Percentiles rank a stretch among this genome's conserved stretches.
These are phyloP conservation scores for Microcebus ravelobensis DNA, from an alignment of 2,113 vertebrate species.

Conservation along the genomic window DNA sequence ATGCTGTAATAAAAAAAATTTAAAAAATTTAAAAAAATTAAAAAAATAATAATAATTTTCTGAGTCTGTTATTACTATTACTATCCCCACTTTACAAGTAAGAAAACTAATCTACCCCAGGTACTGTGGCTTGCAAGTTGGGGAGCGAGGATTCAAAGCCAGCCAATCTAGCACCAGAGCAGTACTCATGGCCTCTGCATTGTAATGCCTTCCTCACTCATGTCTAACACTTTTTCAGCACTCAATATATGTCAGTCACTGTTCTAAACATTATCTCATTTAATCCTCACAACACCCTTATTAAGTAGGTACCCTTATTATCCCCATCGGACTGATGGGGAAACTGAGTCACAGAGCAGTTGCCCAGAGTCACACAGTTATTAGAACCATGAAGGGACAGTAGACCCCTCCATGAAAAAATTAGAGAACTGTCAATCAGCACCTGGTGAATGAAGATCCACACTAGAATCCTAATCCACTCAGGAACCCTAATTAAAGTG, in stretches of 20 bases:
- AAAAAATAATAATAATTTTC: not conserved
- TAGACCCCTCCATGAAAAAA: not conserved
- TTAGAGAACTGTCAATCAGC: not conserved
- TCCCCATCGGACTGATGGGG: not conserved
- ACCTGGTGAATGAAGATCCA: not conserved
- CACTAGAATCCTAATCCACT: not conserved
- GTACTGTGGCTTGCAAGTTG: not conserved
- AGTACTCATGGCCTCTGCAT: not conserved
- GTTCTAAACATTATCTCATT: not conserved
- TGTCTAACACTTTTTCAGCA: not conserved
- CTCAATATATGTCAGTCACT: not conserved
- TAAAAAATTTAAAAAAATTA: too few species aligned
- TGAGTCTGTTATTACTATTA: not conserved
- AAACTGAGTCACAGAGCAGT: not conserved
- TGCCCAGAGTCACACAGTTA: not conserved
- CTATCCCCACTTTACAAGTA: not conserved
- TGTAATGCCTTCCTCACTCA: not conserved
- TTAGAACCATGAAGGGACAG: not conserved
- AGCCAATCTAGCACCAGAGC: not conserved
- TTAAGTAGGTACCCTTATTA: not conserved
- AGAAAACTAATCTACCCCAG: not conserved
- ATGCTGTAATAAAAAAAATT: too few species aligned
- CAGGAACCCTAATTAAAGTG: not conserved
- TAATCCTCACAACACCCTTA: not conserved
- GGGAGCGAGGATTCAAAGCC: not conserved